Conservation (phyloP, 2,888 invertebrate genomes). For the Plebejus melissa region DNA sequence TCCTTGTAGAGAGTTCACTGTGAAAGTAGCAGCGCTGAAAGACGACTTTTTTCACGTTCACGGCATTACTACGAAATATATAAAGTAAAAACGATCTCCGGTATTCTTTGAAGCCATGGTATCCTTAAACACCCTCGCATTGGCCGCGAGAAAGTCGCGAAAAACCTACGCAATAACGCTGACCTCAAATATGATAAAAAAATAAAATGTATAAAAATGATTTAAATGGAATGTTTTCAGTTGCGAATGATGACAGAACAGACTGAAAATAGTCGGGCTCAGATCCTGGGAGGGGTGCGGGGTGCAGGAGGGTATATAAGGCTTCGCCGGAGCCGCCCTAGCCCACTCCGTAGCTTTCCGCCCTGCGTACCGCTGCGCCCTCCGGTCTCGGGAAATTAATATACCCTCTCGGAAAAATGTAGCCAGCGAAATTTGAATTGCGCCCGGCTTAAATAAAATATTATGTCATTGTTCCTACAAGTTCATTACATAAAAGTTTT, state of each 20-base stretch:
- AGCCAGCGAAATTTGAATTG: neutral
- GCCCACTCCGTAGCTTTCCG: neutral
- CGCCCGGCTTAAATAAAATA: neutral
- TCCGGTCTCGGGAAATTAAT: neutral
- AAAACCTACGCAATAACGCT: neutral
- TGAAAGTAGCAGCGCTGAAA: no score
- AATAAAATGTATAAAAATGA: neutral
- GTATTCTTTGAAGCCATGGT: neutral
- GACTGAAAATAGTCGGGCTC: slow-evolving; percentile 11
- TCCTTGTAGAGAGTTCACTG: no score
- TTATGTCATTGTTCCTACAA: slow-evolving; percentile 84
- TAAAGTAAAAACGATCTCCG: no score
- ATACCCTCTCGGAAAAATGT: slow-evolving; percentile 17
- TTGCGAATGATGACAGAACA: neutral
- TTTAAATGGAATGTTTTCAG: slow-evolving; percentile 7
- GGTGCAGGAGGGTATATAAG: slow-evolving; percentile 13
- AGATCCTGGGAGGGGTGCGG: slow-evolving; percentile 23
- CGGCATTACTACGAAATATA: no score
- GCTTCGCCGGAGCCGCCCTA: slow-evolving; percentile 21
- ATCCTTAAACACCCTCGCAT: neutral
- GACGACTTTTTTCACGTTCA: no score
- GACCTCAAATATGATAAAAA: neutral
- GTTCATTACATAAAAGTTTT: slow-evolving; percentile 84
- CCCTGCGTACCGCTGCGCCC: neutral
- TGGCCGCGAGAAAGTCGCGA: neutral